Conservation (phyloP, 2,797 vertebrate species). For the Discoglossus pictus region DNA sequence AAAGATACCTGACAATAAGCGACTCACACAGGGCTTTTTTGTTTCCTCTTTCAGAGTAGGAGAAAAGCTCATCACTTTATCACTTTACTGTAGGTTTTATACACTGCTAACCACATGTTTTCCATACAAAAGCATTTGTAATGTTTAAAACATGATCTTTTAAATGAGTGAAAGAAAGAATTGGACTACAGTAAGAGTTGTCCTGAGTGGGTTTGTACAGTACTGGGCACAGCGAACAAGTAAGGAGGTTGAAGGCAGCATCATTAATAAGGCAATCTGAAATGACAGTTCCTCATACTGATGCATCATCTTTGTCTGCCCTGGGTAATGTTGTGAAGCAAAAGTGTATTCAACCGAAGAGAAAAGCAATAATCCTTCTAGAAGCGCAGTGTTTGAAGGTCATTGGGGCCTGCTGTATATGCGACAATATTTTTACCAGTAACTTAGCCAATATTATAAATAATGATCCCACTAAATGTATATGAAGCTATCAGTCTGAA, state of each 20-base stretch:
- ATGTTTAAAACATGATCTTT: too few relatives aligned
- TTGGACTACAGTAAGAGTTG: constrained; percentile 14
- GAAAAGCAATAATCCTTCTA: constrained; percentile 48
- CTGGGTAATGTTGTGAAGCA: constrained; percentile 48
- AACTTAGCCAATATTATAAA: constrained; percentile 18
- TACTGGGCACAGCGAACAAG: constrained; percentile 19
- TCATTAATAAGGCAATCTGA: constrained; percentile 45
- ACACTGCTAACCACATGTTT: too few relatives aligned
- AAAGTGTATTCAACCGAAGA: constrained; percentile 43
- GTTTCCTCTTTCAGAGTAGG: too few relatives aligned
- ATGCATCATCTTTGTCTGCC: constrained; percentile 49
- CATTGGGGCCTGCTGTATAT: constrained; percentile 35
- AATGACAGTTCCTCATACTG: constrained; percentile 46
- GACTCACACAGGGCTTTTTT: too few relatives aligned
- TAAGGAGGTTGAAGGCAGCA: constrained; percentile 36
- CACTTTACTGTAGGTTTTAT: too few relatives aligned
- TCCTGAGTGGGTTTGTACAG: constrained; percentile 17
- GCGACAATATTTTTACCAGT: constrained; percentile 31
- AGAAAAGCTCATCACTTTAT: too few relatives aligned
- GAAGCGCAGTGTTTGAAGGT: constrained; percentile 40
- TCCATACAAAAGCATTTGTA: too few relatives aligned
- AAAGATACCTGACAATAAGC: too few relatives aligned
- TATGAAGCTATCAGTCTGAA: background rate
- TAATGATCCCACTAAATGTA: background rate
- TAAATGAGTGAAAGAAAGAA: too few relatives aligned